phyloP scores from a whole-genome alignment of 2,888 invertebrate species.

The Lasioglossum leucozonium region DNA sequence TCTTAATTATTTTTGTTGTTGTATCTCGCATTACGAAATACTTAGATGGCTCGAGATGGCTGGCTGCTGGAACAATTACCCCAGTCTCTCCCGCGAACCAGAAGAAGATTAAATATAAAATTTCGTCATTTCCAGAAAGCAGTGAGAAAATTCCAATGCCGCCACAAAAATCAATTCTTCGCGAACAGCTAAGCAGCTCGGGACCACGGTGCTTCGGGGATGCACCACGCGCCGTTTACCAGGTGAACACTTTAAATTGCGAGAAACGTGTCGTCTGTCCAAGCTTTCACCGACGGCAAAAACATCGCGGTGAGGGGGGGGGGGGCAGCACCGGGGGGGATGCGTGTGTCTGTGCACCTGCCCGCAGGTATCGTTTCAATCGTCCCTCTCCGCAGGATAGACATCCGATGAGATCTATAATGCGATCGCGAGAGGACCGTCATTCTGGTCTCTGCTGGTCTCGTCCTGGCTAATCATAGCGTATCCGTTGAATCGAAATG shows the following conservation, averaged over 20 bases:
- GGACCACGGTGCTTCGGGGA: not conserved
- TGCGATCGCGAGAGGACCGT: slow-evolving; percentile 33
- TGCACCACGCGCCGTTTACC: slow-evolving; percentile 30
- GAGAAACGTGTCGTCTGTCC: slow-evolving; percentile 30
- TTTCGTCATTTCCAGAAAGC: not conserved
- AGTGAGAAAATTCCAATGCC: not conserved
- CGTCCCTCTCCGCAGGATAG: slow-evolving; percentile 32
- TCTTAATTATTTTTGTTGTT: not conserved
- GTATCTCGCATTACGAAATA: not conserved
- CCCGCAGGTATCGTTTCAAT: slow-evolving; percentile 35
- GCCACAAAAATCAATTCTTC: not conserved
- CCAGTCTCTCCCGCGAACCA: not conserved
- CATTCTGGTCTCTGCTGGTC: slow-evolving; percentile 7
- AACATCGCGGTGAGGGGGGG: no score
- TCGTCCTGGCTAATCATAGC: slow-evolving; percentile 53
- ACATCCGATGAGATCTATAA: slow-evolving; percentile 43
- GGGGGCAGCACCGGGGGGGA: not conserved
- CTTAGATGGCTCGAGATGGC: no score
- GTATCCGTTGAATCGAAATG: slow-evolving; percentile 44
- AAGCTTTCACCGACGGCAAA: slow-evolving; percentile 57
- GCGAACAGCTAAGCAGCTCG: not conserved
- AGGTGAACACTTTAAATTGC: slow-evolving; percentile 47
- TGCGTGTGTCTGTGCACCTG: slow-evolving; percentile 44
- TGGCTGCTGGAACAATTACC: not conserved
- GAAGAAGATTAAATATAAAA: no score